Base-by-base conservation (phyloP, 2,113 vertebrate genomes). In the Phylloscopus trochiloides region DNA sequence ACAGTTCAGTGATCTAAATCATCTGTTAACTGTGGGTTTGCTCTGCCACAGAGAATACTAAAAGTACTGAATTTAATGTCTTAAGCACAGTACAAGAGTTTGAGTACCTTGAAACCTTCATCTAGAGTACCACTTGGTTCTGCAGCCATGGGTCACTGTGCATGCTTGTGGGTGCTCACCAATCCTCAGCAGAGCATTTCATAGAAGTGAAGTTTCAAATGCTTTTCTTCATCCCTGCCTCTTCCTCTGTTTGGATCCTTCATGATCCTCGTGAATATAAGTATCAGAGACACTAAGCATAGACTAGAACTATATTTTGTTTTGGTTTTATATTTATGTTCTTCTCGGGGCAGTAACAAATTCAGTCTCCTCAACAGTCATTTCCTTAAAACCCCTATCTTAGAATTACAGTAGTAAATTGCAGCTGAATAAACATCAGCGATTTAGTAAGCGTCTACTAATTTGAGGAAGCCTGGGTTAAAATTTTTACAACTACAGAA, bases 101-200 rank as follows among this genome's bases (percentile, higher is more conserved):
- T 38, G 29, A 78, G 48, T 48, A 54, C 17, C 38, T 54, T 61
- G 38, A 77, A 80, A 62, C 21, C 7, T 61, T 50, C 9, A 6
- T n/a, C 57, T 55, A 0, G 5, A 71, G 25, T 38, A 42, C 17
- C 17, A 10, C 26, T 40, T 62, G 3, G 7, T 66, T 88, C 47
- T 80, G 28, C 55, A 62, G 16, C 31, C 0, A 0, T 0, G 1
- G 43, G 15, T 73, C 58, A 20, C 17, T 20, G 8, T 12, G 10
- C 1, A 1, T 59, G 32, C 24, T 77, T 0, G 0, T 55, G 43
- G 14, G 15, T 26, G 4, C 19, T 55, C 26, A 22, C 6, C 52
- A 86, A 0, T 48, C 45, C 59, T n/a, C 31, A 50, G 40, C 10
- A 62, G 11, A 73, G 13, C 0, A 0, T 50, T 83, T 67, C 63